A percentile compares a stretch with the other conserved stretches of the same genome.
These are phyloP conservation scores for Pseudolycoriella hygida DNA, from an alignment of 2,888 invertebrate genomes.

Conservation along the genomic window DNA sequence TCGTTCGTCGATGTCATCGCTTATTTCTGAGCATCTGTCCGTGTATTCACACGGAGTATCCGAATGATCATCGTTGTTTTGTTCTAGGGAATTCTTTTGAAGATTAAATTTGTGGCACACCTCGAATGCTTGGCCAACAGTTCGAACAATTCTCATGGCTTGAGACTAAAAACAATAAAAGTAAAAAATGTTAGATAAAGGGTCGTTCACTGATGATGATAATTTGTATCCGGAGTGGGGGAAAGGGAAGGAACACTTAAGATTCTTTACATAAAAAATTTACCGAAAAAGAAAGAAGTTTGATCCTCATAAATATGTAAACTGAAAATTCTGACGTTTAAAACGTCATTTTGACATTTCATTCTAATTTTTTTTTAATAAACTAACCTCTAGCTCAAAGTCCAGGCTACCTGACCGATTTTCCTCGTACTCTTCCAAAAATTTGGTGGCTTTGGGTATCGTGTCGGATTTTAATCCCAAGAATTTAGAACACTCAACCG, in stretches of 20 bases:
- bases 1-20: conserved; percentile 32
- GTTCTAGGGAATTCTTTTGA: conserved; percentile 33
- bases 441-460: conserved; percentile 6
- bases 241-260: not conserved
- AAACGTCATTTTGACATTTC: too few relatives aligned
- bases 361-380: too few relatives aligned
- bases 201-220: not conserved
- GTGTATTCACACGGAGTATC: conserved; percentile 26
- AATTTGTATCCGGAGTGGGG: not conserved
- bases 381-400: conserved; percentile 37
- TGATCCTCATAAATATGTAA: too few relatives aligned
- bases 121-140: conserved; percentile 98
- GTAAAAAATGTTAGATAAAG: conserved; percentile 7
- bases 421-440: conserved; percentile 9
- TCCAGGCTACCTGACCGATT: conserved; percentile 24
- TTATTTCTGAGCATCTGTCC: conserved; percentile 26
- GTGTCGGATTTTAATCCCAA: conserved; percentile 6
- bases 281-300: not conserved
- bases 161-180: conserved; percentile 62
- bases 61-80: conserved; percentile 26
- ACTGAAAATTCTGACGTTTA: too few relatives aligned
- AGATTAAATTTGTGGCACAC: conserved; percentile 92
- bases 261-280: not conserved
- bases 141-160: conserved; percentile 95
- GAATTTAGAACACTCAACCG: conserved; percentile 43